Percentiles rank a stretch among this genome's conserved stretches.
Conservation (phyloP, 1,140 invertebrate genomes). For the Caerostris darwini region DNA sequence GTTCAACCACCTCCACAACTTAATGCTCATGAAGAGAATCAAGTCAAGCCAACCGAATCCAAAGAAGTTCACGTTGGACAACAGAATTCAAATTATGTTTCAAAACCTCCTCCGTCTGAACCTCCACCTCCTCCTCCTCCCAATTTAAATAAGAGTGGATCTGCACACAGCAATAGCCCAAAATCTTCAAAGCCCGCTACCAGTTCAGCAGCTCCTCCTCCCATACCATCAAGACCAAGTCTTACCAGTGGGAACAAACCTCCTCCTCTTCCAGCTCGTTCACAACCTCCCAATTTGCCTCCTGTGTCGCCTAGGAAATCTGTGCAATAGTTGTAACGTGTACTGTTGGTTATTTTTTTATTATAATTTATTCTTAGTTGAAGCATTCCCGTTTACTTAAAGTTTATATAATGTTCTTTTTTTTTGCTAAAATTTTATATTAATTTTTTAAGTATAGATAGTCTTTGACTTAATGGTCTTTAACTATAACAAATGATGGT, state of each 20-base stretch:
- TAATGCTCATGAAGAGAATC: background rate
- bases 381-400: background rate
- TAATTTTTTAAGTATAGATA: too few relatives aligned
- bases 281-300: conserved; percentile 7
- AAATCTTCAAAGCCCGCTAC: background rate
- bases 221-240: conserved; percentile 67
- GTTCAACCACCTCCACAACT: background rate
- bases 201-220: conserved; percentile 11
- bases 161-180: background rate
- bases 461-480: too few relatives aligned
- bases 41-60: background rate
- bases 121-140: conserved; percentile 65
- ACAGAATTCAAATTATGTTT: background rate
- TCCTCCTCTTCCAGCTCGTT: conserved; percentile 60
- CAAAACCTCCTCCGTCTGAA: conserved; percentile 59
- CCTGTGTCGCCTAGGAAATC: conserved; percentile 21
- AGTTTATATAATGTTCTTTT: background rate
- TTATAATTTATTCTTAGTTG: background rate
- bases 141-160: background rate
- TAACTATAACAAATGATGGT: too few relatives aligned
- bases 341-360: background rate
- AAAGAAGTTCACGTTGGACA: background rate
- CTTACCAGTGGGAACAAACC: conserved; percentile 6
- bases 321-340: background rate
- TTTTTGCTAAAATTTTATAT: too few relatives aligned